Evolutionary conservation across 2,113 vertebrate genomes (phyloP).

Genomic region (Suncus etruscus): DNA sequence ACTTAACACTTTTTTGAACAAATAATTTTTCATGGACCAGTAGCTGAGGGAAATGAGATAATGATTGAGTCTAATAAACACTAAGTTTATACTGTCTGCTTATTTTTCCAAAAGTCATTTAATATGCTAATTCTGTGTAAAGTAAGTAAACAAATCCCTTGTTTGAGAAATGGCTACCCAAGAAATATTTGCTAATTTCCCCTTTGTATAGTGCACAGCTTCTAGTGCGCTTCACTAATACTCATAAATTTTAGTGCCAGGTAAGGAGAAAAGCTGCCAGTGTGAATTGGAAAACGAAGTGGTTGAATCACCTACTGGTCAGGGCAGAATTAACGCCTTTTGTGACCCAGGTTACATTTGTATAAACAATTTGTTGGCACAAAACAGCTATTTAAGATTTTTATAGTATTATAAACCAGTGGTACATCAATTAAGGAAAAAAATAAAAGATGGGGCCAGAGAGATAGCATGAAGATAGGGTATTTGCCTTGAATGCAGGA

Average conservation of each 20-base stretch:
- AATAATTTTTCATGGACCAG: neutral
- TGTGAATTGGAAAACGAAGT: slow-evolving; percentile 23
- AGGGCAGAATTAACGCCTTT: slow-evolving; percentile 35
- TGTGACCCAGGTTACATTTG: slow-evolving; percentile 2
- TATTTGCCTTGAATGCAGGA: no score
- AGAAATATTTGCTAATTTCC: slow-evolving; percentile 57
- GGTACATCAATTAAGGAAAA: neutral
- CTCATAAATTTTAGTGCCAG: neutral
- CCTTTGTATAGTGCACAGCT: slow-evolving; percentile 13
- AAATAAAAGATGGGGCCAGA: no score
- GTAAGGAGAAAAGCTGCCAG: slow-evolving; percentile 21
- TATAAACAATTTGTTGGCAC: slow-evolving; percentile 3
- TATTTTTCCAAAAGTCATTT: slow-evolving; percentile 56
- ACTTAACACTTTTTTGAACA: slow-evolving; percentile 14
- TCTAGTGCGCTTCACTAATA: neutral
- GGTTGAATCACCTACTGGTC: neutral
- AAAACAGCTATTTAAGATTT: slow-evolving; percentile 33
- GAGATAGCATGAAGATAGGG: no score
- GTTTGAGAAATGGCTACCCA: slow-evolving; percentile 44
- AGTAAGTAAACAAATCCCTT: slow-evolving; percentile 50
- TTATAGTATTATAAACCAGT: neutral
- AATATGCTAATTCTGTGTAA: slow-evolving; percentile 49
- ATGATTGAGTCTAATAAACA: slow-evolving; percentile 9
- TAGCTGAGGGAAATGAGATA: slow-evolving; percentile 22
- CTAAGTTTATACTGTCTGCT: slow-evolving; percentile 49